A percentile compares a stretch with the other conserved stretches of the same genome.
These are phyloP conservation scores for Trichechus manatus DNA, from an alignment of 2,113 vertebrate genomes.

Conservation along the genomic window DNA sequence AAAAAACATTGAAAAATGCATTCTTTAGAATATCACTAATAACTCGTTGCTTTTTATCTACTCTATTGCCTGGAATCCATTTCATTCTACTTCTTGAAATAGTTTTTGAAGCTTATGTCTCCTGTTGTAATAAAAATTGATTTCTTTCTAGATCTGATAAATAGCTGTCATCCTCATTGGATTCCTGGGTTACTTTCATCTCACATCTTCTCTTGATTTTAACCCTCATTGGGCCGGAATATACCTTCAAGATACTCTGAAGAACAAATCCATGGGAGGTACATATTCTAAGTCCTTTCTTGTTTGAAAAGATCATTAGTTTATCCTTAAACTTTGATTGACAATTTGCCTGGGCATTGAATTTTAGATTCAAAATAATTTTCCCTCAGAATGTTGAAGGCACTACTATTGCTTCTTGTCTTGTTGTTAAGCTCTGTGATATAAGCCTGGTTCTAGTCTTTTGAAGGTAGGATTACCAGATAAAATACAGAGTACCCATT, in stretches of 20 bases:
- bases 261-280: conserved; percentile 14
- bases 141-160: conserved; percentile 53
- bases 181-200: conserved; percentile 31
- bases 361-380: conserved; percentile 47
- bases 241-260: conserved; percentile 47
- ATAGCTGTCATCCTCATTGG: neutral
- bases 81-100: neutral
- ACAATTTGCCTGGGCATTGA: neutral
- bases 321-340: neutral
- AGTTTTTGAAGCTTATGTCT: conserved; percentile 15
- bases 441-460: neutral
- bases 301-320: neutral
- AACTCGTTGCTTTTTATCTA: conserved; percentile 1
- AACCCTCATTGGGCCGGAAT: conserved; percentile 43
- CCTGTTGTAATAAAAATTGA: conserved; percentile 26
- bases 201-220: conserved; percentile 50
- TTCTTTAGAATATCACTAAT: conserved; percentile 30
- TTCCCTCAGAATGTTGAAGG: neutral
- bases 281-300: neutral
- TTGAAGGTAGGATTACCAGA: neutral
- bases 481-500: neutral
- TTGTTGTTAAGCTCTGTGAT: conserved; percentile 29
- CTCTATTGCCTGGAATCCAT: neutral
- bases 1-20: conserved; percentile 40
- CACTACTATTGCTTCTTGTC: neutral